A percentile compares a stretch with the other conserved stretches of the same genome.
phyloP scores from a whole-genome alignment of 92 coral and sea anemone genomes.

The Zoanthus solanderi region DNA sequence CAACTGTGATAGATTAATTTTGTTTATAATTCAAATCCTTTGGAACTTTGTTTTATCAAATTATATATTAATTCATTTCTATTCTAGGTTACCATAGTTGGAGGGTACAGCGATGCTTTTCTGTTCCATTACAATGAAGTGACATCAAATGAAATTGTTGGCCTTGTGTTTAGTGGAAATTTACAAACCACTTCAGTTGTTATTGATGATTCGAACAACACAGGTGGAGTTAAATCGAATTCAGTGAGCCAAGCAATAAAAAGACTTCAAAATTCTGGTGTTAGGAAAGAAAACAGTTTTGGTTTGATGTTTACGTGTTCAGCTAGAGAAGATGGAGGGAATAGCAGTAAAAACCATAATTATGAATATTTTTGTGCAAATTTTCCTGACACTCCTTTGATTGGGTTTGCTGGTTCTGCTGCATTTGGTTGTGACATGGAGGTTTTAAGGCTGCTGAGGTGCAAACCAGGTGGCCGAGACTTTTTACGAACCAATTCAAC shows the following conservation, averaged over 20 bases:
- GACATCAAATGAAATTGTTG: slow-evolving; percentile 78
- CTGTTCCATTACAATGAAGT: slow-evolving; percentile 76
- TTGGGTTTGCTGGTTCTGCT: slow-evolving; percentile 73
- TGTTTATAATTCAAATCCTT: too few relatives aligned
- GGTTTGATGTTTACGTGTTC: slow-evolving; percentile 73
- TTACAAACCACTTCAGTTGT: slow-evolving; percentile 67
- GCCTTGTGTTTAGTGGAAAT: slow-evolving; percentile 81
- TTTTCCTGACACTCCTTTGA: slow-evolving; percentile 68
- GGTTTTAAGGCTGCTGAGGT: slow-evolving; percentile 49
- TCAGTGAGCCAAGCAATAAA: slow-evolving; percentile 58
- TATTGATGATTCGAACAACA: slow-evolving; percentile 46
- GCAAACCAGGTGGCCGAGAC: slow-evolving; percentile 82
- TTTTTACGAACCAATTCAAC: slow-evolving; percentile 75
- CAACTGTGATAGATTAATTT: too few relatives aligned
- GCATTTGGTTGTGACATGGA: slow-evolving; percentile 88
- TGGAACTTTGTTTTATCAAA: too few relatives aligned
- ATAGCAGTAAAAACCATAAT: slow-evolving; percentile 52
- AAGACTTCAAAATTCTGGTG: slow-evolving; percentile 57
- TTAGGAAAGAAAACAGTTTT: slow-evolving; percentile 56
- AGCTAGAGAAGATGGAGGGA: slow-evolving; percentile 43
- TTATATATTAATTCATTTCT: background rate
- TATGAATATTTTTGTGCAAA: slow-evolving; percentile 52
- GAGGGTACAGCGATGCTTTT: slow-evolving; percentile 76
- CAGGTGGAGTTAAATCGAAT: slow-evolving; percentile 37
- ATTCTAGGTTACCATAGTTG: slow-evolving; percentile 77